A percentile compares a stretch with the other conserved stretches of the same genome.
These are phyloP conservation scores for Gila orcuttii DNA, from an alignment of 2,113 vertebrate genomes.

Conservation along the genomic window DNA sequence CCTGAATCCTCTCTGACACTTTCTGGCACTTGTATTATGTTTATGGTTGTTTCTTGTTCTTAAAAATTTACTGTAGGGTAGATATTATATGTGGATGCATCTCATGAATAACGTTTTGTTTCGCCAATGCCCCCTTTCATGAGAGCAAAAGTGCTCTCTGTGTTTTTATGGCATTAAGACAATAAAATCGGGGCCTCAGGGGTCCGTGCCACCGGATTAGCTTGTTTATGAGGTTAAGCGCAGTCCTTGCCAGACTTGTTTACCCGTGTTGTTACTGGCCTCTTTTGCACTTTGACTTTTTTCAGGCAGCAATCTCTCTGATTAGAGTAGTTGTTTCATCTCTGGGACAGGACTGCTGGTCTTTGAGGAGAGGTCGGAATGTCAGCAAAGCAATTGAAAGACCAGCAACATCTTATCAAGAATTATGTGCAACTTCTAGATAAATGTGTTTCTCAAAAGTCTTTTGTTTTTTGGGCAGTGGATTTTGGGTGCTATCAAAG, in stretches of 20 bases:
- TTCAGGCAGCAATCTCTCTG: constrained; percentile 47
- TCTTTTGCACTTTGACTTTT: constrained; percentile 52
- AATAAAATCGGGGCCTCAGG: constrained; percentile 21
- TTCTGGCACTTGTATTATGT: not conserved
- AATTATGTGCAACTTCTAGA: constrained; percentile 34
- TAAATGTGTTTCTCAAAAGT: constrained; percentile 44
- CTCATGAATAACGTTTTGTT: constrained; percentile 11
- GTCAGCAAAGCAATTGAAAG: constrained; percentile 49
- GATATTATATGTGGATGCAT: not conserved
- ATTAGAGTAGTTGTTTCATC: constrained; percentile 55
- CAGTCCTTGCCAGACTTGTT: constrained; percentile 38
- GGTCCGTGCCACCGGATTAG: constrained; percentile 27
- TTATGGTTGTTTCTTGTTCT: not conserved
- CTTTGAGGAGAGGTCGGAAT: constrained; percentile 48
- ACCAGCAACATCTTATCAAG: constrained; percentile 53
- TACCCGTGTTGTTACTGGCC: constrained; percentile 34
- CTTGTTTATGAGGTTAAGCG: constrained; percentile 42
- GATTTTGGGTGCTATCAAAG: constrained; percentile 21
- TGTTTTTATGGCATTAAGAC: constrained; percentile 40
- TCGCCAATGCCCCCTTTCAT: not conserved
- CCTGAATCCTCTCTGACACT: not conserved
- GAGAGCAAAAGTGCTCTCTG: not conserved
- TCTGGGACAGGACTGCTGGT: constrained; percentile 22
- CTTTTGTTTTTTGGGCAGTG: constrained; percentile 21
- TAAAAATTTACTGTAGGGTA: not conserved